Conservation (phyloP, 2,888 invertebrate genomes). For the Mesochorus sp. region DNA sequence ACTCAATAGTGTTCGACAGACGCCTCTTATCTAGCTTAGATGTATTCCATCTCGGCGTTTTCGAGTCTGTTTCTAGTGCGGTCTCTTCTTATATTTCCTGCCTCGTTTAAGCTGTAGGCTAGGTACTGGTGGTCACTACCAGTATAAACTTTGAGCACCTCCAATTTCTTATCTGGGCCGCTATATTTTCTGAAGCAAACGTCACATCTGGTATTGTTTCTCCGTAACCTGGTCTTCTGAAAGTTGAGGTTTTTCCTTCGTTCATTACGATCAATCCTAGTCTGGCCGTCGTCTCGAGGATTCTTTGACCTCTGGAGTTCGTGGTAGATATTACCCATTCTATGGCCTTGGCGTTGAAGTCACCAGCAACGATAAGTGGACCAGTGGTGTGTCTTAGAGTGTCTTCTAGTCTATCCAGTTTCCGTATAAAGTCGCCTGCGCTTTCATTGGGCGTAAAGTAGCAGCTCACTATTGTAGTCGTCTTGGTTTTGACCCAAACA, state of each 20-base stretch:
- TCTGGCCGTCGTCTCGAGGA: slow-evolving; percentile 61
- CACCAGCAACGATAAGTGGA: slow-evolving; percentile 54
- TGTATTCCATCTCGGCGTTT: too few species aligned
- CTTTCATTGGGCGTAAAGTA: not conserved
- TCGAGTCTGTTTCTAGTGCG: too few species aligned
- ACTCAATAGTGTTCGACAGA: too few species aligned
- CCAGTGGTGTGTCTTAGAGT: not conserved
- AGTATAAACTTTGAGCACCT: slow-evolving; percentile 44
- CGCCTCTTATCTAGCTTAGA: too few species aligned
- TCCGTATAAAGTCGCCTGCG: slow-evolving; percentile 23
- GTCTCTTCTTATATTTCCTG: not conserved
- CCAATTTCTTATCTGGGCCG: slow-evolving; percentile 2
- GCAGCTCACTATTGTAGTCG: slow-evolving; percentile 28
- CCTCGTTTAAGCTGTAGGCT: not conserved
- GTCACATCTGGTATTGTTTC: slow-evolving; percentile 44
- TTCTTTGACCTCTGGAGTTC: slow-evolving; percentile 49
- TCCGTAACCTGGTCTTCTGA: slow-evolving; percentile 25
- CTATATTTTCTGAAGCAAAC: slow-evolving; percentile 2
- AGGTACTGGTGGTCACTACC: slow-evolving; percentile 61
- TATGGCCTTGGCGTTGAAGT: slow-evolving; percentile 59
- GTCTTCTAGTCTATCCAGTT: slow-evolving; percentile 46
- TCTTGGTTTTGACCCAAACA: slow-evolving; percentile 42
- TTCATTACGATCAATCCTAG: slow-evolving; percentile 55
- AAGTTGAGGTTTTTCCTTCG: slow-evolving; percentile 34
- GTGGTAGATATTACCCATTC: slow-evolving; percentile 58